Conservation (phyloP, 2,888 invertebrate genomes). For the Apoda limacodes region DNA sequence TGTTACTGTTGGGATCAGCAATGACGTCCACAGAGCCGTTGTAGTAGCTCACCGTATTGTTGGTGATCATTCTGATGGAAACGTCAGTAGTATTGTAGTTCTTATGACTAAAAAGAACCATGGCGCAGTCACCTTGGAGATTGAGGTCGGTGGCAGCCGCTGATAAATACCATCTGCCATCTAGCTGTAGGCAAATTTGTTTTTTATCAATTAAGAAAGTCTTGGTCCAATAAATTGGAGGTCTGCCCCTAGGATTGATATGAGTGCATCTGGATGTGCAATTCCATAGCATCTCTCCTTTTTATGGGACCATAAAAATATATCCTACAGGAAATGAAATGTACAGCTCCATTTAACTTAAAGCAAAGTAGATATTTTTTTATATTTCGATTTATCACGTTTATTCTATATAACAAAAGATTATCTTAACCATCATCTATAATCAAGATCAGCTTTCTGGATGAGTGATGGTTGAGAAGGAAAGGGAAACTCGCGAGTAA, state of each 20-base stretch:
- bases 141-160: constrained; percentile 43
- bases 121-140: constrained; percentile 48
- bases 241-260: neutral
- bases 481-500: too few relatives aligned
- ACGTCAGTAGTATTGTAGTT: constrained; percentile 44
- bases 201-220: neutral
- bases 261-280: too few relatives aligned
- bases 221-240: neutral
- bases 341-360: too few relatives aligned
- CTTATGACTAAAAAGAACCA: constrained; percentile 50
- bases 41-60: constrained; percentile 45
- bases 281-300: too few relatives aligned
- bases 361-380: neutral
- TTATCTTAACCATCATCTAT: too few relatives aligned
- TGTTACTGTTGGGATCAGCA: constrained; percentile 39
- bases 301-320: neutral
- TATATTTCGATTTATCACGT: too few relatives aligned
- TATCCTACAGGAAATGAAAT: too few relatives aligned
- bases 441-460: too few relatives aligned
- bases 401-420: too few relatives aligned
- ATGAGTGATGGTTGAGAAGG: too few relatives aligned
- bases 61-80: constrained; percentile 50
- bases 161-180: constrained; percentile 52
- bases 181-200: constrained; percentile 29
- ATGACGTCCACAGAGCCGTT: constrained; percentile 49